phyloP scores from a whole-genome alignment of 2,797 vertebrate genomes.

The Gadopsis bispinosus region DNA sequence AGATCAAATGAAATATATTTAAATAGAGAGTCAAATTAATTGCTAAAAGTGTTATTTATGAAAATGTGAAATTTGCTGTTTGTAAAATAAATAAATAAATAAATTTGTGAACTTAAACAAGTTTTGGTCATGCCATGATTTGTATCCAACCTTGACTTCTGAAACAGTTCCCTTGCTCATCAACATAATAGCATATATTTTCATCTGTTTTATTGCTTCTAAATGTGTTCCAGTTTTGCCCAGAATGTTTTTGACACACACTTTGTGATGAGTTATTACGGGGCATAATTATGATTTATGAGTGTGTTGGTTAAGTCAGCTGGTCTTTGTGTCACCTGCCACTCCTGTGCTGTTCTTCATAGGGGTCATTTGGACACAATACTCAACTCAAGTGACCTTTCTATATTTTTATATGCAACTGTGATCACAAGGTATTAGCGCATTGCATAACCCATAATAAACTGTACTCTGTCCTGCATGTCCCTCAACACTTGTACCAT shows the following conservation, averaged over 20 bases:
- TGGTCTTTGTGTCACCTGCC: constrained; percentile 40
- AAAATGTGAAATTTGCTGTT: constrained; percentile 78
- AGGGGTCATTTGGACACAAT: constrained; percentile 17
- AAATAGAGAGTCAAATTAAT: constrained; percentile 52
- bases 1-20: constrained; percentile 64
- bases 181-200: constrained; percentile 3
- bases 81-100: constrained; percentile 65
- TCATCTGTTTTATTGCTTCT: constrained; percentile 37
- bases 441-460: constrained; percentile 9
- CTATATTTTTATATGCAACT: constrained; percentile 38
- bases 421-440: constrained; percentile 10
- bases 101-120: constrained; percentile 41
- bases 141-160: background rate
- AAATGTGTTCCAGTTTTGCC: constrained; percentile 19
- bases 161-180: background rate
- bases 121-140: background rate
- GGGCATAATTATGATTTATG: constrained; percentile 36
- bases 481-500: background rate
- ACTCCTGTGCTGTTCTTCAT: constrained; percentile 19
- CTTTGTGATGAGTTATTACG: constrained; percentile 29
- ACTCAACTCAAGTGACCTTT: constrained; percentile 33
- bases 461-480: background rate
- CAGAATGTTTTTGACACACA: constrained; percentile 28
- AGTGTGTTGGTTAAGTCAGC: background rate
- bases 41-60: constrained; percentile 69